Evolutionary conservation across 2,797 vertebrate genomes (phyloP).

Genomic region (Gymnothorax reevesii): DNA sequence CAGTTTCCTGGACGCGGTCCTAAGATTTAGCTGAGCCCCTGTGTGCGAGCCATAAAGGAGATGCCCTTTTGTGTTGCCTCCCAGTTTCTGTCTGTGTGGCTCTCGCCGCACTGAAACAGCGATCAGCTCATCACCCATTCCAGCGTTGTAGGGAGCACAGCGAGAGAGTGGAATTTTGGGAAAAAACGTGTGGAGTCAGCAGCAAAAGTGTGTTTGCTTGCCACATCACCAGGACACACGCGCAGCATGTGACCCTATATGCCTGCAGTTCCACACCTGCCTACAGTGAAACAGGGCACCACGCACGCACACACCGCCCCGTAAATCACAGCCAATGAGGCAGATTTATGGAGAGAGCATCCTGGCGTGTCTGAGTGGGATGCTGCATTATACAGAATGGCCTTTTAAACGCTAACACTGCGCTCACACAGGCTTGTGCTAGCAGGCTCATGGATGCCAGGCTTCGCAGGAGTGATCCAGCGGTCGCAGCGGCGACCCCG

Average conservation of each 20-base stretch:
- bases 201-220: neutral
- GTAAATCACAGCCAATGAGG: neutral
- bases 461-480: neutral
- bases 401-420: neutral
- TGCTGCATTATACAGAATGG: neutral
- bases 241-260: neutral
- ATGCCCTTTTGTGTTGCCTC: neutral
- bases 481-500: conserved; percentile 19
- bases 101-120: neutral
- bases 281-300: neutral
- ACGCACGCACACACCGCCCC: neutral
- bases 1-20: no score
- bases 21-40: neutral
- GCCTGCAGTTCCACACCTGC: neutral
- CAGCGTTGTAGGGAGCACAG: neutral
- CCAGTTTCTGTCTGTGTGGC: neutral
- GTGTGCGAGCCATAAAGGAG: neutral
- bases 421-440: no score
- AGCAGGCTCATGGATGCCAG: neutral
- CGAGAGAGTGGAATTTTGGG: neutral
- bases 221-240: neutral
- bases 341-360: neutral
- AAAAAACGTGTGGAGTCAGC: neutral
- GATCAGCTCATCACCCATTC: neutral
- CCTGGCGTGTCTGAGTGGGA: no score